phyloP scores from a whole-genome alignment of 2,888 invertebrate genomes.

The Rhorus exstirpatorius region DNA sequence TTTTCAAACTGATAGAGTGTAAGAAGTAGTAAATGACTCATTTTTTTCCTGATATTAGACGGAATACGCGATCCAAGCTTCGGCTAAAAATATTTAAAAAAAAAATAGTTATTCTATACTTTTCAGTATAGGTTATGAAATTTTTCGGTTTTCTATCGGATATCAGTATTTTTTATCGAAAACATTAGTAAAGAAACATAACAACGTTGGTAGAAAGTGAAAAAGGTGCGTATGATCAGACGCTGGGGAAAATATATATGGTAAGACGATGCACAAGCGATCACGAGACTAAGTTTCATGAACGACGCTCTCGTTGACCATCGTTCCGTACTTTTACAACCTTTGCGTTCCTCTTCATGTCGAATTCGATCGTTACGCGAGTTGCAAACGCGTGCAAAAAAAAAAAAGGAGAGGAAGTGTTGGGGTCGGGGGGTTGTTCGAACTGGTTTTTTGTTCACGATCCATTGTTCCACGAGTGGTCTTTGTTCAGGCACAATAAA shows the following conservation, averaged over 20 bases:
- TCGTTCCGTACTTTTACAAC: constrained; percentile 47
- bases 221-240: constrained; percentile 18
- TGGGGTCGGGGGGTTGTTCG: constrained; percentile 3
- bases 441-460: constrained; percentile 5
- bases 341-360: constrained; percentile 48
- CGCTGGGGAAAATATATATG: not conserved
- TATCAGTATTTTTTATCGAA: no score
- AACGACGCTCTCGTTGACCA: constrained; percentile 24
- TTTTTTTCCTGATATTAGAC: no score
- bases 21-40: no score
- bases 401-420: constrained; percentile 23
- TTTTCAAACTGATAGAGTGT: no score
- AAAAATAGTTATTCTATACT: no score
- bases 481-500: constrained; percentile 67
- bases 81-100: no score
- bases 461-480: constrained; percentile 58
- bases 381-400: constrained; percentile 45
- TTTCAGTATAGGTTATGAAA: no score
- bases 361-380: constrained; percentile 57
- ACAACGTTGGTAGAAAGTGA: not conserved
- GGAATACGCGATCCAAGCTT: no score
- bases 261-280: not conserved
- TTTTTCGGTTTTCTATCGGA: no score
- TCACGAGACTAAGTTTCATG: constrained; percentile 5
- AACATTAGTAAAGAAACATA: no score